Conservation (phyloP, 2,888 invertebrate species). For the Stenotaenia linearis region DNA sequence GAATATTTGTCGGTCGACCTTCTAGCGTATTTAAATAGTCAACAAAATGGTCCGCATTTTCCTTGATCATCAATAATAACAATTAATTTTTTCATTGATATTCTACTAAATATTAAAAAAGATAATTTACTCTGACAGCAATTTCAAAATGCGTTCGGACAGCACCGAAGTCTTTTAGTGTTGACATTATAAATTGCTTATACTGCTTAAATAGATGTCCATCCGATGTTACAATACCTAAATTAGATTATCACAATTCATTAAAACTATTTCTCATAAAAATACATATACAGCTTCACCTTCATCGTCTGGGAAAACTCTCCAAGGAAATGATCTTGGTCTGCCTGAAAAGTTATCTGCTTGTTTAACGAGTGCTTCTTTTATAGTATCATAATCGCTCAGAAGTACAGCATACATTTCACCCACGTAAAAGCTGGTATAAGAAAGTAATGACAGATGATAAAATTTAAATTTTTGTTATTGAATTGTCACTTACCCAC, state of each 20-base stretch:
- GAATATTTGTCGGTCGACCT: neutral
- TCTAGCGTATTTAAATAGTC: neutral
- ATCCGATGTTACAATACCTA: slow-evolving; percentile 28
- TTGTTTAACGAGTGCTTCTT: slow-evolving; percentile 28
- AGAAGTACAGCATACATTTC: neutral
- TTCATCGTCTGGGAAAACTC: neutral
- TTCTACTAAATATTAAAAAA: neutral
- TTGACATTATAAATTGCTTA: slow-evolving; percentile 20
- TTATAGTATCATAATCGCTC: neutral
- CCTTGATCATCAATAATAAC: neutral
- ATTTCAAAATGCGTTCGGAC: neutral
- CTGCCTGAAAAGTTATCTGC: slow-evolving; percentile 26
- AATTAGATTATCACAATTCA: neutral
- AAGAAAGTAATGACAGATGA: neutral
- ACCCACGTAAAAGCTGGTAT: slow-evolving; percentile 26
- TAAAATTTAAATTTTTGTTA: neutral
- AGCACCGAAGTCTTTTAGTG: slow-evolving; percentile 26
- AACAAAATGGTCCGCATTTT: slow-evolving; percentile 2
- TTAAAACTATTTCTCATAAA: neutral
- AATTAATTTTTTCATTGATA: too few species aligned
- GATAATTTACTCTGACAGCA: neutral
- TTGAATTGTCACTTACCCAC: neutral
- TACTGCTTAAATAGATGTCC: neutral
- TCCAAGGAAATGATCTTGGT: slow-evolving; percentile 3
- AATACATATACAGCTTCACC: neutral